Evolutionary conservation across 2,888 invertebrate species (phyloP).

Genomic region (Sicus ferrugineus): DNA sequence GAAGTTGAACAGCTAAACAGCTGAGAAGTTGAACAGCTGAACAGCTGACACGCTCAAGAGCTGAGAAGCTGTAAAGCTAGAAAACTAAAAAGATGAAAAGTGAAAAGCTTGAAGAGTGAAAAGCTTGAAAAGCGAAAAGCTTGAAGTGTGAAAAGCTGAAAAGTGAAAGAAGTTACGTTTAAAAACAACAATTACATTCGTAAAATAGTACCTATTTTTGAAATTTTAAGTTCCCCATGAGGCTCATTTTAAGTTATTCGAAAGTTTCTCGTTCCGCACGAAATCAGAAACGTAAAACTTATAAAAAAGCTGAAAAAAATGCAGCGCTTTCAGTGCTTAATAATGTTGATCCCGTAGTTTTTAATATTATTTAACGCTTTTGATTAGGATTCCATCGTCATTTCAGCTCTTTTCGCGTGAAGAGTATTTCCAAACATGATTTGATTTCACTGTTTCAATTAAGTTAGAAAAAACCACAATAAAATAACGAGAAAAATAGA

Average conservation of each 20-base stretch:
- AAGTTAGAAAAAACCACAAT: constrained; percentile 33
- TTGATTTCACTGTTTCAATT: neutral
- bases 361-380: no score
- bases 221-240: constrained; percentile 64
- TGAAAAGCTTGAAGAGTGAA: constrained; percentile 11
- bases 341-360: no score
- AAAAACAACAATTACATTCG: constrained; percentile 37
- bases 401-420: no score
- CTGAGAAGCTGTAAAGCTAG: neutral
- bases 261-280: no score
- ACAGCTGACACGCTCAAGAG: neutral
- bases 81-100: neutral
- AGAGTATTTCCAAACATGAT: no score
- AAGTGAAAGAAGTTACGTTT: constrained; percentile 34
- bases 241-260: constrained; percentile 58
- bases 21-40: neutral
- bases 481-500: constrained; percentile 34
- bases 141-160: constrained; percentile 42
- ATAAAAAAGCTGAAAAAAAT: no score
- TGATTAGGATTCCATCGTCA: no score
- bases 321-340: no score
- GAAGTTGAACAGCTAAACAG: neutral
- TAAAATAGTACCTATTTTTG: constrained; percentile 62
- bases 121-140: constrained; percentile 30
- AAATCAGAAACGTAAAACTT: no score